A percentile compares a stretch with the other conserved stretches of the same genome.
phyloP scores from a whole-genome alignment of 2,797 vertebrate species.

The Pseudochromis fuscus region DNA sequence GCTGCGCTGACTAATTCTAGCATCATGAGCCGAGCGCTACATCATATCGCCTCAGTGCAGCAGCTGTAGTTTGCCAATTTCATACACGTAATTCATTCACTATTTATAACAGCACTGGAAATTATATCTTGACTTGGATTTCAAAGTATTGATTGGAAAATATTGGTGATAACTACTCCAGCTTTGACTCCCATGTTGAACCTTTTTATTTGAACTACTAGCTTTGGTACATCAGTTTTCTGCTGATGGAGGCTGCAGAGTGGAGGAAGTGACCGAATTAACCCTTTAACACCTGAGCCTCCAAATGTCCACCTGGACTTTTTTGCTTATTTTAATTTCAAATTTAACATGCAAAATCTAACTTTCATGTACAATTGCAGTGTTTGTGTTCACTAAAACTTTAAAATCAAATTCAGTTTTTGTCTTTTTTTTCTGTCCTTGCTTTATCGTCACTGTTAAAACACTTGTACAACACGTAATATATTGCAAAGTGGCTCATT shows the following conservation, averaged over 20 bases:
- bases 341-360: too few species aligned
- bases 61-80: constrained; percentile 40
- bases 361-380: too few species aligned
- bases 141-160: constrained; percentile 43
- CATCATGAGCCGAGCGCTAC: constrained; percentile 28
- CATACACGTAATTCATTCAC: constrained; percentile 16
- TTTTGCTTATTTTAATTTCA: too few species aligned
- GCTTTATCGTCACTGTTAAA: too few species aligned
- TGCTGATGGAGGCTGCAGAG: constrained; percentile 6
- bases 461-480: too few species aligned
- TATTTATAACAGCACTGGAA: constrained; percentile 18
- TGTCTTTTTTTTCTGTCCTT: not conserved
- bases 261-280: too few species aligned
- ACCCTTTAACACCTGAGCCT: too few species aligned
- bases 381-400: too few species aligned
- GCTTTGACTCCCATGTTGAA: not conserved
- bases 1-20: constrained; percentile 63
- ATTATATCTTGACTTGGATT: constrained; percentile 18
- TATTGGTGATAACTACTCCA: constrained; percentile 35
- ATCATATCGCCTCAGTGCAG: constrained; percentile 30
- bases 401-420: too few species aligned
- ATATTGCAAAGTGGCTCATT: too few species aligned
- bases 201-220: constrained; percentile 1
- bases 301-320: too few species aligned
- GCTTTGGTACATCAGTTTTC: not conserved